Evolutionary conservation across 2,797 vertebrate genomes (phyloP).

Genomic region (Lates japonicus): DNA sequence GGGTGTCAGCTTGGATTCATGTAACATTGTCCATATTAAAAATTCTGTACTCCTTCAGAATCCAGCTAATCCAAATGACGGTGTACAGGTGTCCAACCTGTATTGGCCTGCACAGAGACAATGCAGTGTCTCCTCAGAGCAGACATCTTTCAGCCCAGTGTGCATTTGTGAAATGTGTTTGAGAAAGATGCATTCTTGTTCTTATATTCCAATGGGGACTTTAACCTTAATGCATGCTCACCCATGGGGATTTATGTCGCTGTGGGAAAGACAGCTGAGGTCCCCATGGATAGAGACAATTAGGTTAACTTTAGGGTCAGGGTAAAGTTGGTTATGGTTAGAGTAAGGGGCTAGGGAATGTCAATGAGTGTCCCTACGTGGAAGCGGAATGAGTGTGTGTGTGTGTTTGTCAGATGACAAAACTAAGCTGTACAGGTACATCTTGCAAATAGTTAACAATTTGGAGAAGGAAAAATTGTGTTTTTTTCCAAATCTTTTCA

Average conservation of each 20-base stretch:
- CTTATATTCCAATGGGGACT: no score
- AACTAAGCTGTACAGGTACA: background rate
- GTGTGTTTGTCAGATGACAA: background rate
- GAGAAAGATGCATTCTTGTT: background rate
- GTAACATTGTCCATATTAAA: background rate
- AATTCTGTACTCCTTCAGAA: background rate
- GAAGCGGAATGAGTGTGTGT: background rate
- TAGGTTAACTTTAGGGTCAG: no score
- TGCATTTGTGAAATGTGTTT: conserved; percentile 5
- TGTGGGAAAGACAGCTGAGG: no score
- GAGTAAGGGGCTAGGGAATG: no score
- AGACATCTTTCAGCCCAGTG: conserved; percentile 5
- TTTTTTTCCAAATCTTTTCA: background rate
- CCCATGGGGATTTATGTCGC: no score
- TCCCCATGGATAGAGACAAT: no score
- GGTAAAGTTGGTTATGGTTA: no score
- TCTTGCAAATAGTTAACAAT: background rate
- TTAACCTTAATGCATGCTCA: no score
- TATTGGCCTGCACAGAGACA: background rate
- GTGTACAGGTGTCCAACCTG: background rate
- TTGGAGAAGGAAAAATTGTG: background rate
- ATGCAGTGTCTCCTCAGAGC: background rate
- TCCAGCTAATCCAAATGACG: background rate
- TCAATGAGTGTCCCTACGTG: no score
- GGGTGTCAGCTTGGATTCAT: background rate